Evolutionary conservation across 2,888 invertebrate genomes (phyloP), one percentile per base, ranked within the genome.

Genomic region (Lycophotia porphyrea): DNA sequence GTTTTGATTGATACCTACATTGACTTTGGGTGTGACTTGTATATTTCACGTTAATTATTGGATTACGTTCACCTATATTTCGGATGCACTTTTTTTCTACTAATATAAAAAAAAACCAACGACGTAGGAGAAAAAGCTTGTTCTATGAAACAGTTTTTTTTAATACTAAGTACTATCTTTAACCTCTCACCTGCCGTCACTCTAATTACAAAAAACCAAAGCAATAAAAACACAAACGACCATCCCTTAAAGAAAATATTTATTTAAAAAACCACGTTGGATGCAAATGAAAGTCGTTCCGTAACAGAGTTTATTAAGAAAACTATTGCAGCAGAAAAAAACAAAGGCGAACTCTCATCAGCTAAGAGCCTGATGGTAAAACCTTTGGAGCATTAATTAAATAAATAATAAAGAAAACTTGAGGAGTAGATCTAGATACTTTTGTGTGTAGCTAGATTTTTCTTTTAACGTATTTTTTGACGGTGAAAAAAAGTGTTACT

Each of bases 321-420:
- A 84, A 84, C 85, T 86, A 83, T 80, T 77, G 68, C 74, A 72
- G 72, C 52, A 73, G 80, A 84, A 73, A 81, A 81, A 69, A 82
- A 85, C 75, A 78, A 75, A 80, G 55, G 34, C 52, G 24, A 73
- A 70, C 81, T 73, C 81, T 87, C 87, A 89, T 90, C 89, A 85
- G 84, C 87, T 90, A 88, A 91, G 82, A 90, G 88, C 89, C 71
- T 64, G 60, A 64, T 73, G 63, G 34, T 64, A 39, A 74, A 78
- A 80, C 61, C 60, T 65, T 75, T 39, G 34, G 34, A 58, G 49
- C 67, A 74, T 74, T 84, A 67, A 84, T 84, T 84, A 79, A 75
- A 72, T 67, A 76, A 79, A 82, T 71, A 78, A 78, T 82, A 47
- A 60, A 60, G 7, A 60, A 73, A 80, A 65, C 70, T 76, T 71